Evolutionary conservation across 2,888 invertebrate genomes (phyloP).

Genomic region (Magallana nippona): DNA sequence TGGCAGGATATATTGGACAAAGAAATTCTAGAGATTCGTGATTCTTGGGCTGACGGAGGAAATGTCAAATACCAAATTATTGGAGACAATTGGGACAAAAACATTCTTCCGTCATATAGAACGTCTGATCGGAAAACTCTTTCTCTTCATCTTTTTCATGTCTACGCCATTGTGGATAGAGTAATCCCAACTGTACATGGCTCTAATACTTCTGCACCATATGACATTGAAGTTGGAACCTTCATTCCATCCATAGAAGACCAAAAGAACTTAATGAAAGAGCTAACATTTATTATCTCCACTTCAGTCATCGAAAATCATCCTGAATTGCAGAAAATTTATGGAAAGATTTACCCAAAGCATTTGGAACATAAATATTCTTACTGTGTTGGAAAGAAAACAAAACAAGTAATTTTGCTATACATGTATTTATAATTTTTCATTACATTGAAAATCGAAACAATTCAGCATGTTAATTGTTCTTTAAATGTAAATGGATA

Average conservation of each 20-base stretch:
- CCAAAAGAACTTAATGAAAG: constrained; percentile 41
- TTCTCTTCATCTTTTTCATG: constrained; percentile 38
- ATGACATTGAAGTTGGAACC: neutral
- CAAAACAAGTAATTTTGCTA: constrained; percentile 6
- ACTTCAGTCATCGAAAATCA: constrained; percentile 42
- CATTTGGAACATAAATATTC: constrained; percentile 31
- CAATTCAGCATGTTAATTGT: no score
- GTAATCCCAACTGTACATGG: neutral
- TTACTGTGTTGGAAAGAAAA: constrained; percentile 19
- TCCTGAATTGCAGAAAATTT: neutral
- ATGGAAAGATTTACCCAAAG: constrained; percentile 8
- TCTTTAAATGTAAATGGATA: no score
- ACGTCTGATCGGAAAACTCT: constrained; percentile 5
- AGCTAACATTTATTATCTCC: constrained; percentile 47
- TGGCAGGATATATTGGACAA: constrained; percentile 28
- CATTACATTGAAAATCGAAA: no score
- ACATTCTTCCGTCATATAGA: constrained; percentile 35
- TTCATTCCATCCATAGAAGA: constrained; percentile 47
- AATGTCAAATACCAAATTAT: constrained; percentile 31
- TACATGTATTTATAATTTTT: no score
- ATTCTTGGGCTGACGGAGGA: constrained; percentile 29
- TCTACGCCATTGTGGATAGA: constrained; percentile 24
- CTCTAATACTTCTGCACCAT: neutral
- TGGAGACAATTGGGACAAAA: constrained; percentile 38
- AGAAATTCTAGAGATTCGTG: neutral